Evolutionary conservation across 2,888 invertebrate species (phyloP).

Genomic region (Heliconius erato): DNA sequence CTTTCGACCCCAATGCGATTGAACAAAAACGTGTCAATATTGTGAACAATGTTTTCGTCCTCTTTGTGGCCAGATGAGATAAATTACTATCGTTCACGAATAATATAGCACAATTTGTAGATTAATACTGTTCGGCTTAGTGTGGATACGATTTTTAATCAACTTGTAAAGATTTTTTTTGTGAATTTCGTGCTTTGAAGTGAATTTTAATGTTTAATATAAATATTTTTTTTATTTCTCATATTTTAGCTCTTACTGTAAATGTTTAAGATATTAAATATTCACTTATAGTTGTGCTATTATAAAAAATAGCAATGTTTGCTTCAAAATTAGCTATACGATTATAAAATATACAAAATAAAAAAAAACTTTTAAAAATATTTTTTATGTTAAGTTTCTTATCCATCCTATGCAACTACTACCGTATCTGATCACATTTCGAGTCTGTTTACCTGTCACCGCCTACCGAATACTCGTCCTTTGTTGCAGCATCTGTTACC

Average conservation of each 20-base stretch:
- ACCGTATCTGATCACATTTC: constrained; percentile 59
- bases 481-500: constrained; percentile 80
- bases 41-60: constrained; percentile 81
- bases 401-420: constrained; percentile 63
- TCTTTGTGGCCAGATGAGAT: constrained; percentile 81
- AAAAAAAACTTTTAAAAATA: too few relatives aligned
- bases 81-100: constrained; percentile 76
- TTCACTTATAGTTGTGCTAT: too few relatives aligned
- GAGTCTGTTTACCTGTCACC: constrained; percentile 75
- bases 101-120: constrained; percentile 81
- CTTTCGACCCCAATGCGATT: constrained; percentile 65
- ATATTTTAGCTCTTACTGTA: too few relatives aligned
- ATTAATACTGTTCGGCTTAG: constrained; percentile 61
- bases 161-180: too few relatives aligned
- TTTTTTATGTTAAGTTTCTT: background rate
- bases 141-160: constrained; percentile 60
- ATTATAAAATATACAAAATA: too few relatives aligned
- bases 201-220: too few relatives aligned
- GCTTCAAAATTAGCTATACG: too few relatives aligned
- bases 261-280: too few relatives aligned
- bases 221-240: too few relatives aligned
- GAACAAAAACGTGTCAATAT: constrained; percentile 84
- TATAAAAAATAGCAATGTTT: too few relatives aligned
- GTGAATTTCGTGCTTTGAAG: too few relatives aligned
- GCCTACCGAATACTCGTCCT: constrained; percentile 79